Evolutionary conservation across 1,140 invertebrate species (phyloP).

Genomic region (Ptiloglossa arizonensis): DNA sequence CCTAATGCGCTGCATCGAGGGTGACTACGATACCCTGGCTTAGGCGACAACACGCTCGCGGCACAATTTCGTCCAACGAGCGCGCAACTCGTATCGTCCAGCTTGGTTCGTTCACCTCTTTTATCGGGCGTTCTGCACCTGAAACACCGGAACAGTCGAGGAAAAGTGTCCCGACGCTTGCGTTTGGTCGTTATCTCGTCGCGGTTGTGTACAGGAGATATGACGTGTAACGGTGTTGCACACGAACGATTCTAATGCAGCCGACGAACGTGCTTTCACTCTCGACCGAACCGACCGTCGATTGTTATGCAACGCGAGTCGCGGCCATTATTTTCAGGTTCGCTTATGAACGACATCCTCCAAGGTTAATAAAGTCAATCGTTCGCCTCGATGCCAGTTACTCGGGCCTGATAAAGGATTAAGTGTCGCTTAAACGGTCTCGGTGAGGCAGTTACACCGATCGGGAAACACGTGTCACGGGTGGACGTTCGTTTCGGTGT

Average conservation of each 20-base stretch:
- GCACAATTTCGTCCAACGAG: not conserved
- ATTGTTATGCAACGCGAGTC: constrained; percentile 55
- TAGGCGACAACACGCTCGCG: too few species aligned
- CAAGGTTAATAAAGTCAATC: constrained; percentile 56
- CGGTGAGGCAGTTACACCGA: not conserved
- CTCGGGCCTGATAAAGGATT: constrained; percentile 32
- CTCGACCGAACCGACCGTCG: constrained; percentile 29
- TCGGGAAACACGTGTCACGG: constrained; percentile 8
- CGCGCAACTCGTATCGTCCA: not conserved
- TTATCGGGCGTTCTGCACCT: constrained; percentile 15
- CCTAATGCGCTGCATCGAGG: too few species aligned
- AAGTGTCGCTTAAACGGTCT: constrained; percentile 15
- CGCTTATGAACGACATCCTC: constrained; percentile 54
- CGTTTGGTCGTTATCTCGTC: constrained; percentile 10
- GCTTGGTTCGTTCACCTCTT: constrained; percentile 5
- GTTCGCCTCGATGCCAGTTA: constrained; percentile 39
- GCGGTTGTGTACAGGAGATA: not conserved
- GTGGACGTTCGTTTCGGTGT: not conserved
- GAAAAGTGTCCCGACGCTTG: not conserved
- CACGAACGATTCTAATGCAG: constrained; percentile 41
- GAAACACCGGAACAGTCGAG: not conserved
- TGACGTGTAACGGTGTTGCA: constrained; percentile 11
- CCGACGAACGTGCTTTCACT: constrained; percentile 47
- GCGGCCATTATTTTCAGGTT: constrained; percentile 56
- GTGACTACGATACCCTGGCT: too few species aligned